Base-by-base conservation (phyloP, 2,797 vertebrate genomes). In the Gorsachius magnificus region DNA sequence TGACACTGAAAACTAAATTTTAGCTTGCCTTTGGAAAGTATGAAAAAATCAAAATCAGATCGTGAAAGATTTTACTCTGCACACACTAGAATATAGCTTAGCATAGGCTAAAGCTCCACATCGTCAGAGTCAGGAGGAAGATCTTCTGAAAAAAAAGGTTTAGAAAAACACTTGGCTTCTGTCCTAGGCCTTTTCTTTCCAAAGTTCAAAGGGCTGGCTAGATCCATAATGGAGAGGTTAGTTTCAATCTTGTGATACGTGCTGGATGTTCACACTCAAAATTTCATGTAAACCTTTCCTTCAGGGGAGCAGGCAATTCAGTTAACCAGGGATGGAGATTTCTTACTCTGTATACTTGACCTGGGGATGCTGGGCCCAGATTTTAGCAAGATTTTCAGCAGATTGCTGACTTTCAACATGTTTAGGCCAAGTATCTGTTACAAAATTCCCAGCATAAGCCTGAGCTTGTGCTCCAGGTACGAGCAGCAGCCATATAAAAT, bases 261-360 rank as follows among this genome's bases (percentile, higher is more conserved):
- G 29, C 57, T 86, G 65, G 26, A 18, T 78, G 16, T 31, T 87
- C 48, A 41, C 20, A 18, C n/a, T 64, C 50, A 17, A 70, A 48
- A 50, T 28, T 89, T 56, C n/a, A 43, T 20, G 36, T 41, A 35
- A 50, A 38, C n/a, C 6, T 60, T 82, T 84, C 54, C 33, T 66
- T 2, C 22, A 53, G 28, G 38, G 13, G 10, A 90, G 1, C 2
- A 3, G 2, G 1, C 7, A 19, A n/a, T 65, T 76, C 36, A 20
- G 1, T 89, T 71, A 68, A 48, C 20, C 38, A 65, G 33, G 38
- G 38, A 7, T 68, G 16, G 58, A 16, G 2, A 2, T 25, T 56
- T 80, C 57, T 43, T 51, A 10, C 16, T 66, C n/a, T 64, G 6
- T 64, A 19, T 31, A 2, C 53, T 78, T 84, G 53, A 68, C 11